phyloP scores from a whole-genome alignment of 2,797 vertebrate genomes.

The Platyrinchus mystaceus region DNA sequence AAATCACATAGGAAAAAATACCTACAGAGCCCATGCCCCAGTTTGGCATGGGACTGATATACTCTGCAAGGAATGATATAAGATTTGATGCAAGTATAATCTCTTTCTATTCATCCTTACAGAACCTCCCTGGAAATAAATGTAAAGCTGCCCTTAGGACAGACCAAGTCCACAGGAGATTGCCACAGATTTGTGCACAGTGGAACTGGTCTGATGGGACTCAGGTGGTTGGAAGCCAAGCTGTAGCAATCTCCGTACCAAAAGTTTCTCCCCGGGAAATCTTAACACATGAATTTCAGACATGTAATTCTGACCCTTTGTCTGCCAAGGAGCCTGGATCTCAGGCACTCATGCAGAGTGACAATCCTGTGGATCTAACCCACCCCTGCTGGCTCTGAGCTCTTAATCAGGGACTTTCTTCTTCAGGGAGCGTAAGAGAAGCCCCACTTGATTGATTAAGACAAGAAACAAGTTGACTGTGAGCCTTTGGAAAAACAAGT shows the following conservation, averaged over 20 bases:
- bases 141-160: background rate
- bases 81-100: background rate
- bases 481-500: background rate
- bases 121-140: background rate
- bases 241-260: rapidly evolving
- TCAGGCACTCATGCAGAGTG: background rate
- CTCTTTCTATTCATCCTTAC: background rate
- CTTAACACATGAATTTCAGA: background rate
- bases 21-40: background rate
- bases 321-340: background rate
- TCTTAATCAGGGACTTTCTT: background rate
- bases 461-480: background rate
- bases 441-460: background rate
- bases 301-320: background rate
- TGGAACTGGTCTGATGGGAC: background rate
- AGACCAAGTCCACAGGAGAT: background rate
- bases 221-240: background rate
- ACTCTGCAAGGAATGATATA: background rate
- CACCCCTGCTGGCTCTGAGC: background rate
- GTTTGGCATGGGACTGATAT: background rate
- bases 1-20: background rate
- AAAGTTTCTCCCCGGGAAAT: background rate
- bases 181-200: background rate
- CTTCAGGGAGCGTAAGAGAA: background rate
- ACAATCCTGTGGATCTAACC: background rate